These are phyloP conservation scores for Dicranocentrus wangi DNA, from an alignment of 2,888 invertebrate genomes.

Conservation along the genomic window DNA sequence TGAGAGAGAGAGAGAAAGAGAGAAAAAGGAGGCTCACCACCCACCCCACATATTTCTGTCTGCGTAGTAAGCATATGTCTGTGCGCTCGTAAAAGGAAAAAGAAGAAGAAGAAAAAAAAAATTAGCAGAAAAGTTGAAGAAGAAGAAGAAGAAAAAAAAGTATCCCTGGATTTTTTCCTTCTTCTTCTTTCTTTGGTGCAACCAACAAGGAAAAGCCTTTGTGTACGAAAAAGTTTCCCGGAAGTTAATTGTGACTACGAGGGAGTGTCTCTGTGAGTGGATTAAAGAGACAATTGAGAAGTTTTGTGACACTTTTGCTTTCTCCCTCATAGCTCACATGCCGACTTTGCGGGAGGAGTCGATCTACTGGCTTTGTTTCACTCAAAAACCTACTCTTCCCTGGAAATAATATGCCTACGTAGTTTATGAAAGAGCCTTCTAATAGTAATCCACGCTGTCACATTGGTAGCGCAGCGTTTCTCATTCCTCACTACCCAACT, in stretches of 20 bases:
- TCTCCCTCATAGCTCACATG: slow-evolving; percentile 6
- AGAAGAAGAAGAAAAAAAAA: slow-evolving; percentile 37
- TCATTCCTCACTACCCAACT: background rate
- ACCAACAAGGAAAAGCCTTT: slow-evolving; percentile 33
- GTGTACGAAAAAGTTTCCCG: slow-evolving; percentile 19
- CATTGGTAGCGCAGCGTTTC: too few relatives aligned
- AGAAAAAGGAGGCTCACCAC: too few relatives aligned
- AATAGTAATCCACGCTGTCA: too few relatives aligned
- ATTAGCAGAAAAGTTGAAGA: slow-evolving; percentile 34
- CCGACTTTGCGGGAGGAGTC: background rate
- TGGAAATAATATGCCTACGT: too few relatives aligned
- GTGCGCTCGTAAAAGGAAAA: background rate
- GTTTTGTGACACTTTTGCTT: slow-evolving; percentile 61
- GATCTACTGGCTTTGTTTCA: background rate
- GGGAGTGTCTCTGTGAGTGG: slow-evolving; percentile 60
- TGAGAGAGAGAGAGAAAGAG: too few relatives aligned
- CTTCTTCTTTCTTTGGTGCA: slow-evolving; percentile 4
- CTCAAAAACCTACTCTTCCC: too few relatives aligned
- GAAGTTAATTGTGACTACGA: slow-evolving; percentile 58
- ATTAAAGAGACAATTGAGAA: slow-evolving; percentile 53
- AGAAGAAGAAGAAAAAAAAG: slow-evolving; percentile 6
- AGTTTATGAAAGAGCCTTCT: background rate
- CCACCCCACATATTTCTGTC: too few relatives aligned
- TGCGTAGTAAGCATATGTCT: too few relatives aligned
- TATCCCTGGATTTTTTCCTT: slow-evolving; percentile 16